phyloP scores from a whole-genome alignment of 2,797 vertebrate genomes.

The Poecilia wingei region DNA sequence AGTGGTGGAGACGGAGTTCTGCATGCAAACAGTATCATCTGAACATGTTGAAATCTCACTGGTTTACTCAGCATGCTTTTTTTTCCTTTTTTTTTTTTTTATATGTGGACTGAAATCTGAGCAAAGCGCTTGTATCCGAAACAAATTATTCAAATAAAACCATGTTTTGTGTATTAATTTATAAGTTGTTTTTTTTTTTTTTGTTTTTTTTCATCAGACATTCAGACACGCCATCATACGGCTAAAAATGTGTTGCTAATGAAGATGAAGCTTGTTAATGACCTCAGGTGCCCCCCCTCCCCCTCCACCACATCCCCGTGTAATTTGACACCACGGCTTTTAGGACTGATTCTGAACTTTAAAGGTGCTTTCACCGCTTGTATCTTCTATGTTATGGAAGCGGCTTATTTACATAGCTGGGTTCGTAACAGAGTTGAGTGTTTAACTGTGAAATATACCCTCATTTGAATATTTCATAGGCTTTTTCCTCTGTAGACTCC shows the following conservation, averaged over 20 bases:
- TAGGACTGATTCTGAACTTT: neutral
- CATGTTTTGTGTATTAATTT: neutral
- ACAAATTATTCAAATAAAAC: neutral
- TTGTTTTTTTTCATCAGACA: neutral
- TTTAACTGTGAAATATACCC: neutral
- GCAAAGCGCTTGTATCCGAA: neutral
- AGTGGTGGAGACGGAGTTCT: slow-evolving; percentile 9
- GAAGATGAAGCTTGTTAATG: neutral
- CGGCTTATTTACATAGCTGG: neutral
- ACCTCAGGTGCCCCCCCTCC: neutral
- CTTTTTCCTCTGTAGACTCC: slow-evolving; percentile 3
- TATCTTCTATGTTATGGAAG: neutral
- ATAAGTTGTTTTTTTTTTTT: neutral
- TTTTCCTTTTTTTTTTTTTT: neutral
- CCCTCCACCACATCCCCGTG: neutral
- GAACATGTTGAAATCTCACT: neutral
- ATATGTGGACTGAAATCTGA: neutral
- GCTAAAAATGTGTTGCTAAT: neutral
- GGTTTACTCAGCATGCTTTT: slow-evolving; percentile 1
- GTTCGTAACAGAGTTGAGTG: neutral
- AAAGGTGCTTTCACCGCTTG: neutral
- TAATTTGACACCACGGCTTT: neutral
- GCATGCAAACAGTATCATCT: neutral
- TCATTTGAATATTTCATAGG: neutral
- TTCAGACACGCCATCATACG: neutral